Conservation (phyloP, 2,888 invertebrate species). For the Embidobia sp. region DNA sequence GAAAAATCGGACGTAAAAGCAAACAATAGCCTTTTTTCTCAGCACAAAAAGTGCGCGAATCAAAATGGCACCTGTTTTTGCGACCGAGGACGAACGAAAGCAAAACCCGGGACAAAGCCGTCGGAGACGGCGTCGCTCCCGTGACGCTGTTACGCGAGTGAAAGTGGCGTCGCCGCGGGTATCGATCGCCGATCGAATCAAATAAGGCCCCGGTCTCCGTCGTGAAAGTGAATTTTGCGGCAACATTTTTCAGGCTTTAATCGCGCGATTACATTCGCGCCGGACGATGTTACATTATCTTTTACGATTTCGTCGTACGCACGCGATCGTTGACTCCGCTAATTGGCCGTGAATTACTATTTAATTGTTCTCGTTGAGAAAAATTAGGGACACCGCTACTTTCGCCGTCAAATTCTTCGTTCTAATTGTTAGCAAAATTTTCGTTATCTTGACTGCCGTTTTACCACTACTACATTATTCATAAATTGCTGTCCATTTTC, state of each 20-base stretch:
- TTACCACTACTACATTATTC: too few relatives aligned
- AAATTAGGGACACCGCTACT: slow-evolving; percentile 4
- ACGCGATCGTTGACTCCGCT: slow-evolving; percentile 53
- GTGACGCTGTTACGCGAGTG: slow-evolving; percentile 52
- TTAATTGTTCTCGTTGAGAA: slow-evolving; percentile 21
- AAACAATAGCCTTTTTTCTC: slow-evolving; percentile 4
- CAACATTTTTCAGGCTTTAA: slow-evolving; percentile 52
- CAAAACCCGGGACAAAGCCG: slow-evolving; percentile 21
- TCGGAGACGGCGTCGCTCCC: slow-evolving; percentile 41
- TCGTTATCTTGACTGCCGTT: too few relatives aligned
- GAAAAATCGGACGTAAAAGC: slow-evolving; percentile 8
- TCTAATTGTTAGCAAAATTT: too few relatives aligned
- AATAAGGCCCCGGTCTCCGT: slow-evolving; percentile 46
- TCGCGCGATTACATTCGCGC: slow-evolving; percentile 51
- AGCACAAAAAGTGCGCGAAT: slow-evolving; percentile 12
- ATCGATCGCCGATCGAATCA: slow-evolving; percentile 52
- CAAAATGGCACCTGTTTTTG: slow-evolving; percentile 45
- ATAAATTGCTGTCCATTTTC: too few relatives aligned
- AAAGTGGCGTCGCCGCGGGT: slow-evolving; percentile 50
- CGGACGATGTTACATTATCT: slow-evolving; percentile 50
- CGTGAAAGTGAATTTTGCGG: slow-evolving; percentile 64
- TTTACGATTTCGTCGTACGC: slow-evolving; percentile 46
- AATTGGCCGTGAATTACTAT: slow-evolving; percentile 28
- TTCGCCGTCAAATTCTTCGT: not conserved
- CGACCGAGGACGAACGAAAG: slow-evolving; percentile 31